phyloP scores from a whole-genome alignment of 92 coral and sea anemone genomes.

The Pocillopora meandrina region DNA sequence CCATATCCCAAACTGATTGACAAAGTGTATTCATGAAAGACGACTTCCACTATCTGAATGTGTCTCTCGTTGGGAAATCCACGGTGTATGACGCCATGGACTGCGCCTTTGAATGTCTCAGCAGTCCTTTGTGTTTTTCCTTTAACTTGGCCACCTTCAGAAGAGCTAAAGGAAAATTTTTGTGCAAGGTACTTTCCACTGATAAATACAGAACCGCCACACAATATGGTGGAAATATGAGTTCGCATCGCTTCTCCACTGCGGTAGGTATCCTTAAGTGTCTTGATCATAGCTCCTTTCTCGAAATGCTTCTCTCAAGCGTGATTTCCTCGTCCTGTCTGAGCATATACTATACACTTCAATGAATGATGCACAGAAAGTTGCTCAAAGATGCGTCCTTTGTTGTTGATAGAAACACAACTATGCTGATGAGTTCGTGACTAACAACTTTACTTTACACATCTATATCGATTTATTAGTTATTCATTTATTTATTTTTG shows the following conservation, averaged over 20 bases:
- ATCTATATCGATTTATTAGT: background rate
- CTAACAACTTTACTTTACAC: background rate
- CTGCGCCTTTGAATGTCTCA: conserved; percentile 6
- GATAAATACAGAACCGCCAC: background rate
- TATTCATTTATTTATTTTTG: background rate
- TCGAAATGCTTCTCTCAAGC: background rate
- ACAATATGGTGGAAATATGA: background rate
- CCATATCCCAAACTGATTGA: background rate
- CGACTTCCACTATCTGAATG: conserved; percentile 1
- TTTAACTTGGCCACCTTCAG: background rate
- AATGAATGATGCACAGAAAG: too few species aligned
- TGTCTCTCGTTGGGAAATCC: background rate
- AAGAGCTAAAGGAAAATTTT: background rate
- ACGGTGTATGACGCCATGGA: background rate
- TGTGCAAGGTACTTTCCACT: background rate
- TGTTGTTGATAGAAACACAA: background rate
- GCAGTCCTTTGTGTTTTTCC: conserved; percentile 1
- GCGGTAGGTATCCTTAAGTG: background rate
- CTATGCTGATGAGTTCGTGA: background rate
- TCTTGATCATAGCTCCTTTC: background rate
- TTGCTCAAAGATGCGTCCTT: too few species aligned
- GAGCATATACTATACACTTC: too few species aligned
- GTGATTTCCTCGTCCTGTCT: background rate
- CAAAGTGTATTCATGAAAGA: background rate
- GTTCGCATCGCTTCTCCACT: background rate